Conservation (phyloP, 2,113 vertebrate species). For the Suncus etruscus region DNA sequence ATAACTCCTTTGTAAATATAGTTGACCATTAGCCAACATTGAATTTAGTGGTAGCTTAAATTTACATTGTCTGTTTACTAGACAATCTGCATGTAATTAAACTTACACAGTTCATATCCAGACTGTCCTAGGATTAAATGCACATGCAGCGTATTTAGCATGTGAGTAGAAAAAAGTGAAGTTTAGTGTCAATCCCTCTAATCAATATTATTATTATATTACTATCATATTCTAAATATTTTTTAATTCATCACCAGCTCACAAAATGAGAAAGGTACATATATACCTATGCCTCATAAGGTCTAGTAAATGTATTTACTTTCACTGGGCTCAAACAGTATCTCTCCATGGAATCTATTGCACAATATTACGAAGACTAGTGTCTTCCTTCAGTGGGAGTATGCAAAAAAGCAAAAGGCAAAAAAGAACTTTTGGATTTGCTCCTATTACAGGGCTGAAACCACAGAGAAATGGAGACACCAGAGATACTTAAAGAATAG, state of each 20-base stretch:
- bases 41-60: too few species aligned
- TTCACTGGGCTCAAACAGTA: background rate
- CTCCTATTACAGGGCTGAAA: background rate
- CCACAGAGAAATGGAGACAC: too few species aligned
- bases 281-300: background rate
- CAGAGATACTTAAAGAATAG: too few species aligned
- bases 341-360: background rate
- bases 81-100: background rate
- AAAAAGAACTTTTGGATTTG: background rate
- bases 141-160: background rate
- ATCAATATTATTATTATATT: too few species aligned
- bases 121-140: background rate
- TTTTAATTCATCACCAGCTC: too few species aligned
- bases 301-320: background rate
- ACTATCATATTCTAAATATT: too few species aligned
- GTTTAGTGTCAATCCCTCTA: background rate
- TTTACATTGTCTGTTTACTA: background rate
- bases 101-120: background rate
- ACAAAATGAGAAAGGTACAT: too few species aligned
- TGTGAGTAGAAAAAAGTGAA: background rate
- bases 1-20: too few species aligned
- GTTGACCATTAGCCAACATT: too few species aligned
- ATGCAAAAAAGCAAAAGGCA: background rate
- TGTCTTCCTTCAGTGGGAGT: background rate
- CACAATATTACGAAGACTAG: background rate